Evolutionary conservation across 2,888 invertebrate genomes (phyloP), one percentile per base, ranked within the genome.

Genomic region (Pecten maximus): DNA sequence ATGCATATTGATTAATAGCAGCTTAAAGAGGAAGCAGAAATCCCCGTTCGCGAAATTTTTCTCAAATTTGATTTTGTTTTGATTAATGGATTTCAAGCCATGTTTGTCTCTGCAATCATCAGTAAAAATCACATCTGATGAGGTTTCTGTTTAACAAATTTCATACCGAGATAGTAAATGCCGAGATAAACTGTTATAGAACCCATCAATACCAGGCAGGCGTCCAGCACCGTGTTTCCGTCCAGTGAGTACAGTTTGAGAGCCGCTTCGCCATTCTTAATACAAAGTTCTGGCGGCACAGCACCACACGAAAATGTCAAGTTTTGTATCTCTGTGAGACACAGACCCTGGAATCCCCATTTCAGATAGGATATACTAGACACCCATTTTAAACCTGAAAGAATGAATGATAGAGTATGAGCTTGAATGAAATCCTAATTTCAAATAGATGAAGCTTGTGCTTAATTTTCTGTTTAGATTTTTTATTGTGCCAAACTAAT

Each of bases 341-440:
- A 94, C 89, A 96, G 89, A 8, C 94, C 95, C 89, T 95, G 95
- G 89, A 94, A 96, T 2, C 95, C 95, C 95, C 95, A 96, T 87
- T 95, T 95, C 2, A 96, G 92, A 91, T 95, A 95, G 35, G 95
- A 95, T n/a, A 95, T 91, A 8, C 93, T 92, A 0, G 95, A 94
- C 19, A 95, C 94, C 96, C 96, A 96, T 48, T 93, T 94, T 74
- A 95, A 91, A 40, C 94, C 96, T 96, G 93, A 35, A 93, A 93
- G 28, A 87, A 88, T 0, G 87, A 89, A 87, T 23, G 15, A 40
- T 19, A 86, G 19, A 10, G 86, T 12, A 10, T 28, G 3, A 54
- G 50, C 15, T 23, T 74, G 8, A 40, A 16, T 28, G 48, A 86
- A n/a, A 54, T 39, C 19, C 28, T 10, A 40, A 60, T 40, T 28